Percentiles rank a stretch among this genome's conserved stretches.
phyloP scores from a whole-genome alignment of 2,113 vertebrate genomes.

The Pituophis catenifer region DNA sequence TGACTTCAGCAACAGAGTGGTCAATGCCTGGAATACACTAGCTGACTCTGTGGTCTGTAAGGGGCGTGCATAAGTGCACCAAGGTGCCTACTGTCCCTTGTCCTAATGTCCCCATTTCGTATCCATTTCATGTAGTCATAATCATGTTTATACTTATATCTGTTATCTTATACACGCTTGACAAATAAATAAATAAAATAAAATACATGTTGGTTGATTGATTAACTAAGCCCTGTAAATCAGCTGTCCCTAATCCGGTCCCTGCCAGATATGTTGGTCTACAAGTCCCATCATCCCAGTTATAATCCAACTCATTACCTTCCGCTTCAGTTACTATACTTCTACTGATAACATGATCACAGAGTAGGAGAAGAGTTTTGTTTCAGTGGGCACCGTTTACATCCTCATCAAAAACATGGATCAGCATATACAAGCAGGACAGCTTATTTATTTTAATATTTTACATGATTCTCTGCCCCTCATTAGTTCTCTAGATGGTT shows the following conservation, averaged over 20 bases:
- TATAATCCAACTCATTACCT: neutral
- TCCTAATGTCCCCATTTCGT: too few species aligned
- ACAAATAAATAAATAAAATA: too few species aligned
- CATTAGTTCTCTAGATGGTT: neutral
- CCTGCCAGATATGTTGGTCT: neutral
- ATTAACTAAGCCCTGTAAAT: neutral
- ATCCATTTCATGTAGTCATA: too few species aligned
- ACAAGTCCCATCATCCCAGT: neutral
- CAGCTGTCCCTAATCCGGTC: neutral
- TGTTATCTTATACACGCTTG: too few species aligned
- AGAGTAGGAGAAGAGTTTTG: neutral
- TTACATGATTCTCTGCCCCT: neutral
- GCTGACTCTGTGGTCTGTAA: too few species aligned
- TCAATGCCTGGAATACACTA: too few species aligned
- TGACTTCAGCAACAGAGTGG: too few species aligned
- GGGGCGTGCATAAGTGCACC: too few species aligned
- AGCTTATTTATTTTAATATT: neutral
- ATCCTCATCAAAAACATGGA: neutral
- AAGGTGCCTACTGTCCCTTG: too few species aligned
- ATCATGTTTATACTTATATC: too few species aligned
- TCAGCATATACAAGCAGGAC: neutral
- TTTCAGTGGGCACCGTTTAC: neutral
- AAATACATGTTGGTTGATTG: neutral
- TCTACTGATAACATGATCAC: neutral
- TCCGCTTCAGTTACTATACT: neutral